Base-by-base conservation (phyloP, 2,113 vertebrate genomes). In the Grus americana region DNA sequence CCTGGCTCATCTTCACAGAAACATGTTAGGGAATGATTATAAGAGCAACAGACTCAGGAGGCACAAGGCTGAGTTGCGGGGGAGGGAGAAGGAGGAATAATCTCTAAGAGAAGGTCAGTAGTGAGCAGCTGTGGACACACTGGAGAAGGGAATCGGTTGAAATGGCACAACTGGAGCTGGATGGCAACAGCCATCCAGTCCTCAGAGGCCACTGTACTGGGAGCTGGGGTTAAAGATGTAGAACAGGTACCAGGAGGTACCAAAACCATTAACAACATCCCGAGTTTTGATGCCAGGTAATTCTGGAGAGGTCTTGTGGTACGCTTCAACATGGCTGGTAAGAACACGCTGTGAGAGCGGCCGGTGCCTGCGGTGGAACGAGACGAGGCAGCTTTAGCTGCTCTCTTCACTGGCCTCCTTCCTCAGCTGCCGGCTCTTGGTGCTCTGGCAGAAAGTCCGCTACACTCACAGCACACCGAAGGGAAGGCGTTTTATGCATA, bases 381-480 rank as follows among this genome's bases (percentile, higher is more conserved):
- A 58, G n/a, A 34, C 0, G 0, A 73, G 42, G 17, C 2, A 1
- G 12, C 5, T 79, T 62, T 22, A 36, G 4, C 21, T 85, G 26
- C 32, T 5, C 15, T 58, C 79, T 54, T 73, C 46, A 11, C 10
- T 49, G 54, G 12, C 63, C 21, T 42, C 36, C 52, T 52, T 42
- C 23, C 89, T 72, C 42, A 47, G 46, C 68, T 63, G 54, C 57
- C 26, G 30, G 49, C 46, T 86, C 58, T 54, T n/a, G 24, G 15
- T 38, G 21, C 47, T 79, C 55, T 55, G 61, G 44, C 55, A 91
- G 46, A 71, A 91, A 58, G 76, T 63, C 72, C 59, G n/a, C n/a
- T 32, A 36, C 6, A 12, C 38, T 59, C 63, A 32, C 23, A 62
- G 7, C 12, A 38, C 26, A 38, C n/a, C 1, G 4, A 21, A 62